phyloP scores from a whole-genome alignment of 2,113 vertebrate species.

The Plotosus lineatus region DNA sequence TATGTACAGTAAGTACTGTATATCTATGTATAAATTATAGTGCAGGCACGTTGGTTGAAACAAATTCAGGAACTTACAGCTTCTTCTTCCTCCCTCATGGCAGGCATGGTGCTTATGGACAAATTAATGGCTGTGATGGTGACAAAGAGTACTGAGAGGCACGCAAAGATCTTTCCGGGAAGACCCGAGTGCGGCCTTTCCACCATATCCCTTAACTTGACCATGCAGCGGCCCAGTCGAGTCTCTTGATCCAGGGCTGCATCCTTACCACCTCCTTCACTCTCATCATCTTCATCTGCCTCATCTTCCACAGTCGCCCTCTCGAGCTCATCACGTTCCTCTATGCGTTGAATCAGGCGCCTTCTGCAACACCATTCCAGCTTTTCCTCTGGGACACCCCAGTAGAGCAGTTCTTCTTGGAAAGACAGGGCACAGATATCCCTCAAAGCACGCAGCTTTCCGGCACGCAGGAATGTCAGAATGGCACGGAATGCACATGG shows the following conservation, averaged over 20 bases:
- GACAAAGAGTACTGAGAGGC: slow-evolving; percentile 94
- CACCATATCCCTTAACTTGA: slow-evolving; percentile 92
- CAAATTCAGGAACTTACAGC: slow-evolving; percentile 75
- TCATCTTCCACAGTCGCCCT: slow-evolving; percentile 81
- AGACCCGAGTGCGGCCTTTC: slow-evolving; percentile 95
- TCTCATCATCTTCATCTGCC: slow-evolving; percentile 67
- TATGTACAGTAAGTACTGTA: neutral
- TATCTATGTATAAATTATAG: neutral
- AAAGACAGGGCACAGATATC: slow-evolving; percentile 96
- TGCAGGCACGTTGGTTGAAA: neutral
- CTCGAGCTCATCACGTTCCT: slow-evolving; percentile 89
- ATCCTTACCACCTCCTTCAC: slow-evolving; percentile 70
- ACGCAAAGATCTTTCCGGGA: slow-evolving; percentile 96
- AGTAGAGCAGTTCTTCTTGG: slow-evolving; percentile 95
- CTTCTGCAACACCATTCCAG: slow-evolving; percentile 94
- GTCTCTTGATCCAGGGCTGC: slow-evolving; percentile 67
- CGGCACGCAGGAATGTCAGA: slow-evolving; percentile 90
- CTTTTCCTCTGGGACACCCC: slow-evolving; percentile 92
- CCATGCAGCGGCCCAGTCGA: slow-evolving; percentile 82
- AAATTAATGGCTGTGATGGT: slow-evolving; percentile 96
- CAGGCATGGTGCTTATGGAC: slow-evolving; percentile 97
- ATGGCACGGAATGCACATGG: slow-evolving; percentile 93
- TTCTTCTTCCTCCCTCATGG: slow-evolving; percentile 92
- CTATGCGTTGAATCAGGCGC: slow-evolving; percentile 88
- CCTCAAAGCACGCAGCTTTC: slow-evolving; percentile 87